A percentile compares a stretch with the other conserved stretches of the same genome.
These are phyloP conservation scores for Biston betularia DNA, from an alignment of 2,888 invertebrate species.

Conservation along the genomic window DNA sequence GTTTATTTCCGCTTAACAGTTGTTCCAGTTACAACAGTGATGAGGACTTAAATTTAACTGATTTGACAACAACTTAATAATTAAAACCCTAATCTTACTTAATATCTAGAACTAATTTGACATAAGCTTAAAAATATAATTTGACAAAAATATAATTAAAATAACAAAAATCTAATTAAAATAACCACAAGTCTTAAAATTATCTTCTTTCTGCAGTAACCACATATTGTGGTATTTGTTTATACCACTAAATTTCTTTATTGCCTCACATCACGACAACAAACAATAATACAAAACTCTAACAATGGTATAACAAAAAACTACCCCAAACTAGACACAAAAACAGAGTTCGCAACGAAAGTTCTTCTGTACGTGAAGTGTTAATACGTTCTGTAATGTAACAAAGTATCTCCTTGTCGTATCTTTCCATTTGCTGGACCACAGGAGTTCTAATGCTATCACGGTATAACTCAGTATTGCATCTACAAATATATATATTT, in stretches of 20 bases:
- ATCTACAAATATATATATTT: background rate
- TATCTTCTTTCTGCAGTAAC: no score
- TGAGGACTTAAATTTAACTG: no score
- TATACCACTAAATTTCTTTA: background rate
- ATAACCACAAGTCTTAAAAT: no score
- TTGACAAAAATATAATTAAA: no score
- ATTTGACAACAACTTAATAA: no score
- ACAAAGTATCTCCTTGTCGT: conserved; percentile 47
- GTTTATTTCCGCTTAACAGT: no score
- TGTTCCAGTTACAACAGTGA: no score
- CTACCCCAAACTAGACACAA: conserved; percentile 23
- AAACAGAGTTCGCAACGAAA: conserved; percentile 43
- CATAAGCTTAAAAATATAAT: no score
- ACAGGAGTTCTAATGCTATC: conserved; percentile 4
- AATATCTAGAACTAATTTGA: no score
- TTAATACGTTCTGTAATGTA: conserved; percentile 55
- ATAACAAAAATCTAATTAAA: no score
- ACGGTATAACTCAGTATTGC: conserved; percentile 6
- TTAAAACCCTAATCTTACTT: no score
- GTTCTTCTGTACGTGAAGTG: conserved; percentile 41
- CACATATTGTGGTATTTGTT: no score
- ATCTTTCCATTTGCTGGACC: conserved; percentile 56
- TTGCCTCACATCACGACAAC: conserved; percentile 8
- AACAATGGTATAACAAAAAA: conserved; percentile 25
- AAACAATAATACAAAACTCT: conserved; percentile 9